Evolutionary conservation across 2,797 vertebrate species (phyloP).

Genomic region (Urophycis tenuis): DNA sequence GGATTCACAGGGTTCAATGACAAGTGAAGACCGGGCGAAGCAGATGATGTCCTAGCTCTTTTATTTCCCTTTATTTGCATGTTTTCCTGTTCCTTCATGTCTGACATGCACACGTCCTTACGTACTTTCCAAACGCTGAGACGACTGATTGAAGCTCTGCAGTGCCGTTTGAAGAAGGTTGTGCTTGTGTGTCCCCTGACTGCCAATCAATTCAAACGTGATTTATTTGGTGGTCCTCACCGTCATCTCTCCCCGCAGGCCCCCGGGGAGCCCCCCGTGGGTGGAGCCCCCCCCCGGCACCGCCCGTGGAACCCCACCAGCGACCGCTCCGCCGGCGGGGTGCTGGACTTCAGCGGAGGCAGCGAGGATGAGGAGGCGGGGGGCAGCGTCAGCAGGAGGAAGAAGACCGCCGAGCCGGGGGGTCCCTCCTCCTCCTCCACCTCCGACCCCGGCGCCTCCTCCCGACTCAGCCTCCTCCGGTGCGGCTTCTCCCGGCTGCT

Average conservation of each 20-base stretch:
- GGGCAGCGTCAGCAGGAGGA: slow-evolving; percentile 40
- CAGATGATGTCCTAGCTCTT: no score
- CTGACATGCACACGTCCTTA: no score
- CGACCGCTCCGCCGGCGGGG: slow-evolving; percentile 24
- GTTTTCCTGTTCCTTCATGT: no score
- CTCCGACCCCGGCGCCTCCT: slow-evolving; percentile 31
- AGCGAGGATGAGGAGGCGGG: slow-evolving; percentile 81
- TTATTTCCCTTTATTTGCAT: no score
- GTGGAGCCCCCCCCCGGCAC: neutral
- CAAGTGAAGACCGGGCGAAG: no score
- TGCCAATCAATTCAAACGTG: neutral
- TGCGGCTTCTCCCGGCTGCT: slow-evolving; percentile 76
- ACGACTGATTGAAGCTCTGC: neutral
- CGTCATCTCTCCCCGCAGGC: slow-evolving; percentile 40
- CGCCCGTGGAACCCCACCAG: slow-evolving; percentile 18
- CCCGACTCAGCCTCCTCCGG: slow-evolving; percentile 71
- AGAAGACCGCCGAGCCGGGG: slow-evolving; percentile 28
- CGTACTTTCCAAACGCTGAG: no score
- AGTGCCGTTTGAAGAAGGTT: neutral
- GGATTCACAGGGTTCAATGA: no score
- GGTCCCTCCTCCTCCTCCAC: slow-evolving; percentile 18
- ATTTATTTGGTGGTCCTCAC: neutral
- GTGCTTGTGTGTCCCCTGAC: neutral
- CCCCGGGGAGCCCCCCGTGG: slow-evolving; percentile 10
- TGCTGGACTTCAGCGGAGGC: slow-evolving; percentile 73